Evolutionary conservation across 2,888 invertebrate genomes (phyloP), one percentile per base, ranked within the genome.

Genomic region (Eristalis arbustorum): DNA sequence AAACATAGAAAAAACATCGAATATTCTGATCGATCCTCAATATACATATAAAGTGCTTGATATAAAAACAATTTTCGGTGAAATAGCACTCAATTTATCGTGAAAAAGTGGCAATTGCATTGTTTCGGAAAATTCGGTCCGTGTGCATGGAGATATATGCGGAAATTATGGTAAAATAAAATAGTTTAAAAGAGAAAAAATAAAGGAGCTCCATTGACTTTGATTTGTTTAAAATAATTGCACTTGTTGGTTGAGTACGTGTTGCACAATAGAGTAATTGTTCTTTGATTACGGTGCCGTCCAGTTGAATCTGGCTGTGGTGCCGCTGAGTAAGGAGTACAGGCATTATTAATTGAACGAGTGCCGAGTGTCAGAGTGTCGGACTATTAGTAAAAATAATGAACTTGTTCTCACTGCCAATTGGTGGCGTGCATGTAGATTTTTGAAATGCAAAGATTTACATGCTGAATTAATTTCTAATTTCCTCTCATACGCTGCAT

Each of bases 101-200:
- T n/a, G 25, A 34, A 42, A 81, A 68, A 87, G 78, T 83, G 83
- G 49, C 62, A 31, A n/a, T 66, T 49, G n/a, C n/a, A 61, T 72
- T 34, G 28, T 73, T 69, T 77, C 49, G 63, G 3, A 74, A 85
- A 85, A 64, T 73, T 23, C 42, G 8, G 66, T 34, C 37, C 61
- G 62, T 23, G 34, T 72, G 34, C 14, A 83, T 87, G 83, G 75
- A 83, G 74, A 49, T 78, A 57, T 83, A 67, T 67, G 64, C 75
- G 71, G 78, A 75, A 68, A 66, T 64, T 14, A 79, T 75, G 83
- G 87, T 87, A 83, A 87, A 74, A 42, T 56, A 11, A 56, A 42
- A 5, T 34, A 4, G 3, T 42, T 0, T 1, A 10, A 49, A 67
- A 25, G 28, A 57, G 57, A 6, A 23, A 23, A 37, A 3, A n/a